Base-by-base conservation (phyloP, 2,113 vertebrate species). In the Alaudala cheleensis region DNA sequence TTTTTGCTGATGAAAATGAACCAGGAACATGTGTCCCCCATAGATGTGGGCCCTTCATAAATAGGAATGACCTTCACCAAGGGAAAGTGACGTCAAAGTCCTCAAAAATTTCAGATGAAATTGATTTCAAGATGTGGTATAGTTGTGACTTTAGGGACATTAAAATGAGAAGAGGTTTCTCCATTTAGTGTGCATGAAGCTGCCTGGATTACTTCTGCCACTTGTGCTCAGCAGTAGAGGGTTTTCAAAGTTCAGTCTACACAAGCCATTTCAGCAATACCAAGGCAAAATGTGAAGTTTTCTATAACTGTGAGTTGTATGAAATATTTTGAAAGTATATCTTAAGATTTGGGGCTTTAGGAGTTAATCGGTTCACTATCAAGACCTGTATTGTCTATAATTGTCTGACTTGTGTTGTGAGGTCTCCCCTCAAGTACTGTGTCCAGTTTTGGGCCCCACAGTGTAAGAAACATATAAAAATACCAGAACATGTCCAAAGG, bases 11-110 rank as follows among this genome's bases (percentile, higher is more conserved):
- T 71, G 33, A 47, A 71, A 57, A 29, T 40, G 51, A 69, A 20
- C 22, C 21, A 34, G 28, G 49, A 72, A 16, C 28, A 11, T 0
- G 0, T n/a, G 31, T 53, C 24, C 12, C 81, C 18, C 1, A 1
- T 21, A 49, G 57, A 31, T 40, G 8, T 13, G 17, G 54, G 56
- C 9, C 24, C 56, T 86, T 84, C 31, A 23, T 53, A 29, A 54
- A 34, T 26, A 44, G 72, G 47, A 61, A 56, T 10, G 19, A 29
- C 21, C 13, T 44, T 45, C 20, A 56, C 7, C 23, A 17, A 47
- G 21, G 1, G 4, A 33, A 71, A 3, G 1, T 5, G 5, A 45
- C 9, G 28, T 42, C 31, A 44, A 44, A 67, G 15, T 47, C n/a
- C 14, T 74, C 49, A 70, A 31, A 8, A 24, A 7, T 77, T 71